Percentiles rank a stretch among this genome's conserved stretches.
Conservation (phyloP, 2,888 invertebrate genomes). For the Melanostoma scalare region DNA sequence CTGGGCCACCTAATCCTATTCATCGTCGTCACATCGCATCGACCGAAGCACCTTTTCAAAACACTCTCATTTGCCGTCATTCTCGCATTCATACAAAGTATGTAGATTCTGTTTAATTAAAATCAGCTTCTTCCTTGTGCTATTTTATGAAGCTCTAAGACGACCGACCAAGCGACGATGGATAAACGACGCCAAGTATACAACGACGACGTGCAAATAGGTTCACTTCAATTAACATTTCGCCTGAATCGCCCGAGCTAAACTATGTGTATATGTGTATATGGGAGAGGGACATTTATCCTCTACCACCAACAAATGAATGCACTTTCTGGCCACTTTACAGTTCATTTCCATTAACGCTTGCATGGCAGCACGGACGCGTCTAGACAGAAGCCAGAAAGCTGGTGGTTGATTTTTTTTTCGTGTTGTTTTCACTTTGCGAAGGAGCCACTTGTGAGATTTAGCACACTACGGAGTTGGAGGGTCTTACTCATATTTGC, state of each 20-base stretch:
- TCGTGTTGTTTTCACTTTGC: neutral
- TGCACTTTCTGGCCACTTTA: constrained; percentile 71
- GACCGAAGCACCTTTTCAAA: constrained; percentile 34
- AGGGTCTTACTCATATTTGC: neutral
- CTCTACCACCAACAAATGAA: constrained; percentile 35
- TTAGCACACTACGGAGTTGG: neutral
- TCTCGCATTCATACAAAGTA: constrained; percentile 39
- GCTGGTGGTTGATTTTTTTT: constrained; percentile 1
- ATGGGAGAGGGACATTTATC: constrained; percentile 44
- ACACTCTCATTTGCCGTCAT: constrained; percentile 33
- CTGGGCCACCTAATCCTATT: constrained; percentile 29
- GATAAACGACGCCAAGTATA: constrained; percentile 5
- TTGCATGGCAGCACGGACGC: constrained; percentile 70
- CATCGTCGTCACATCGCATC: constrained; percentile 8
- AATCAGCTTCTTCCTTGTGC: constrained; percentile 33
- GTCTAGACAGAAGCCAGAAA: constrained; percentile 70
- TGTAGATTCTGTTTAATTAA: constrained; percentile 52
- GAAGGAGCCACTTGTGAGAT: constrained; percentile 17
- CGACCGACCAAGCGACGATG: neutral
- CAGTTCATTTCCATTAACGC: constrained; percentile 73
- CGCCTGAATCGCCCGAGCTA: constrained; percentile 50
- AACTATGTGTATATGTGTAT: neutral
- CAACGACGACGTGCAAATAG: constrained; percentile 60
- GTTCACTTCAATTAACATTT: constrained; percentile 72
- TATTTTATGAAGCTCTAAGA: constrained; percentile 22